Evolutionary conservation across 2,888 invertebrate species (phyloP), one percentile per base, ranked within the genome.

Genomic region (Idaea dimidiata): DNA sequence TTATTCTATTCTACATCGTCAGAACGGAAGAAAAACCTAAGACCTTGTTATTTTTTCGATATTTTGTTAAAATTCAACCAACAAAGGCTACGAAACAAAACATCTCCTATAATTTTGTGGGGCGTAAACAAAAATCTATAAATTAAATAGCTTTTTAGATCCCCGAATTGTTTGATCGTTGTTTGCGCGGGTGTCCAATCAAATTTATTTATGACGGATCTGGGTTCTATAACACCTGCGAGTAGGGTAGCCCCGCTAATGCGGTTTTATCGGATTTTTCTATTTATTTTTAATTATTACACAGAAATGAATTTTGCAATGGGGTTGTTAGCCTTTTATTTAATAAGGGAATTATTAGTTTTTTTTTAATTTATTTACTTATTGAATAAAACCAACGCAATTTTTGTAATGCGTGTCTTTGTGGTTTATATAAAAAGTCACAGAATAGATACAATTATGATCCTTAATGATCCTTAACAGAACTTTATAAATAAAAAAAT

Each of bases 141-240:
- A 43, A 43, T 43, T 14, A 43, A 43, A 54, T 17, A 16, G 17
- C 54, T 5, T 54, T 54, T 54, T 72, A 72, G 62, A 60, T 68
- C 67, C 70, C 71, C 70, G 82, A 82, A 87, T 84, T 81, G 81
- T 84, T 84, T 82, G 70, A 77, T 75, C 73, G 72, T 72, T 83
- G 81, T 88, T 89, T 84, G 82, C 78, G 73, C 43, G 79, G 81
- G 17, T 87, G 89, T 89, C 90, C 88, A 87, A 89, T 86, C 81
- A 83, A 85, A 89, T 86, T 86, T 86, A 89, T 90, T 91, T 89
- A 89, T 85, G 86, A 83, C 79, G 84, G 87, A 84, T 87, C 88
- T 84, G 73, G 77, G 71, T 65, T 72, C 79, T 78, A 73, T 78
- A 77, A 78, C 89, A 90, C 90, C 89, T 89, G 89, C 74, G 80